phyloP scores from a whole-genome alignment of 2,113 vertebrate species.

The Channa maculata region DNA sequence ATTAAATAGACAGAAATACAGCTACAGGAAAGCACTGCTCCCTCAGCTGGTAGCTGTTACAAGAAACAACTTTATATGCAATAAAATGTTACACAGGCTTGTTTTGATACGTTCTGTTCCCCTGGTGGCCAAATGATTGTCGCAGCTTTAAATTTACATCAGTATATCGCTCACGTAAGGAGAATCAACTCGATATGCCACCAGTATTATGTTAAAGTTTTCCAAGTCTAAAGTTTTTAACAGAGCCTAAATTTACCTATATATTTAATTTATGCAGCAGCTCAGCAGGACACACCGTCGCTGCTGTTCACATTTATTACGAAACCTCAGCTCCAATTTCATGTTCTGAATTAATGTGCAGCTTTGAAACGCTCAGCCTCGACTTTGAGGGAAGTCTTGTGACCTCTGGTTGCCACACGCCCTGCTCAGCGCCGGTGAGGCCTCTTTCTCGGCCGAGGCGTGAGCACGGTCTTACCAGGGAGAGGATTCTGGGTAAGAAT shows the following conservation, averaged over 20 bases:
- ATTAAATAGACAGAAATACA: not conserved
- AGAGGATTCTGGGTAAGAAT: slow-evolving; percentile 72
- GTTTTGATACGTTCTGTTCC: not conserved
- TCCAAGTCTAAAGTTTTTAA: slow-evolving; percentile 1
- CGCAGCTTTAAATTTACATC: slow-evolving; percentile 48
- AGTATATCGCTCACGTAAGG: not conserved
- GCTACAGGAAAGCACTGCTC: not conserved
- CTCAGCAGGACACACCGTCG: slow-evolving; percentile 8
- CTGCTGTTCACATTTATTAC: slow-evolving; percentile 17
- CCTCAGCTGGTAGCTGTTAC: not conserved
- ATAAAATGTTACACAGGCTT: not conserved
- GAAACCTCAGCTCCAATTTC: not conserved
- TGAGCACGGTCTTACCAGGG: slow-evolving; percentile 27
- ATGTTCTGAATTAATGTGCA: not conserved
- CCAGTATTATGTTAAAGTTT: not conserved
- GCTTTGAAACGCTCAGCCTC: slow-evolving; percentile 19
- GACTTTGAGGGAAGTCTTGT: slow-evolving; percentile 39
- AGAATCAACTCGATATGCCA: not conserved
- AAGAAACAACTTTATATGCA: not conserved
- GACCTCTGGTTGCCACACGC: slow-evolving; percentile 51
- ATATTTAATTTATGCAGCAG: slow-evolving; percentile 22
- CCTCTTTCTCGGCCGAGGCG: slow-evolving; percentile 64
- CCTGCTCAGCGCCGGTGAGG: slow-evolving; percentile 69
- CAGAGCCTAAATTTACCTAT: slow-evolving; percentile 32
- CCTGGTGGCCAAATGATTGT: slow-evolving; percentile 12